Percentiles rank a stretch among this genome's conserved stretches.
Conservation (phyloP, 2,888 invertebrate species). For the Sericinus montela region DNA sequence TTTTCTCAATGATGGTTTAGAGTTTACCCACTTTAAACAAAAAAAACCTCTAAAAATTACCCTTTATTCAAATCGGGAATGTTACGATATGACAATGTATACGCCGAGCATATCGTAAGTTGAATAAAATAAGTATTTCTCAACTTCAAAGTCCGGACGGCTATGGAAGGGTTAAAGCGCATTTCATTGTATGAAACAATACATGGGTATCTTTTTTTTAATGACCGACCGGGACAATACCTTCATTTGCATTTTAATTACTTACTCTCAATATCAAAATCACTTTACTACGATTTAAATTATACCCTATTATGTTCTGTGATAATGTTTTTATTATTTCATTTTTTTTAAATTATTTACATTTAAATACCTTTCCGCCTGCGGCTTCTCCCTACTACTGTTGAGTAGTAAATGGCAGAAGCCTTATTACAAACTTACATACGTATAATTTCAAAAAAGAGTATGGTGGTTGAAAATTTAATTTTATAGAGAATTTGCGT, state of each 20-base stretch:
- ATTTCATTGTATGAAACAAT: conserved; percentile 26
- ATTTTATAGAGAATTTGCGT: too few species aligned
- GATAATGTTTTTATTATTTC: conserved; percentile 10
- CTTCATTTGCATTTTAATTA: conserved; percentile 67
- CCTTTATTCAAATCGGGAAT: neutral
- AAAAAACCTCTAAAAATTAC: too few species aligned
- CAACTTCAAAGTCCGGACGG: conserved; percentile 7
- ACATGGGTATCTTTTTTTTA: conserved; percentile 27
- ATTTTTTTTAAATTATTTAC: neutral
- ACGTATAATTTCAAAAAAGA: too few species aligned
- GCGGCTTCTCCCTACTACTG: too few species aligned
- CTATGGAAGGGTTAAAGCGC: conserved; percentile 13
- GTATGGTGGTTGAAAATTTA: too few species aligned
- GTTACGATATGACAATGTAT: conserved; percentile 1
- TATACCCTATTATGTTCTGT: neutral
- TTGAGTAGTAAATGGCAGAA: too few species aligned
- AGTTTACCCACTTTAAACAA: too few species aligned
- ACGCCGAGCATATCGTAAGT: neutral
- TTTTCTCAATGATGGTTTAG: too few species aligned
- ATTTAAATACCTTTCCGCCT: too few species aligned
- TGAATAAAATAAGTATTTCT: conserved; percentile 16
- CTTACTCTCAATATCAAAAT: conserved; percentile 44
- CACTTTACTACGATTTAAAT: conserved; percentile 41
- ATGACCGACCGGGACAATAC: conserved; percentile 30
- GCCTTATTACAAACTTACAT: too few species aligned